Evolutionary conservation across 2,888 invertebrate species (phyloP), one percentile per base, ranked within the genome.

Genomic region (Uropetala carovei): DNA sequence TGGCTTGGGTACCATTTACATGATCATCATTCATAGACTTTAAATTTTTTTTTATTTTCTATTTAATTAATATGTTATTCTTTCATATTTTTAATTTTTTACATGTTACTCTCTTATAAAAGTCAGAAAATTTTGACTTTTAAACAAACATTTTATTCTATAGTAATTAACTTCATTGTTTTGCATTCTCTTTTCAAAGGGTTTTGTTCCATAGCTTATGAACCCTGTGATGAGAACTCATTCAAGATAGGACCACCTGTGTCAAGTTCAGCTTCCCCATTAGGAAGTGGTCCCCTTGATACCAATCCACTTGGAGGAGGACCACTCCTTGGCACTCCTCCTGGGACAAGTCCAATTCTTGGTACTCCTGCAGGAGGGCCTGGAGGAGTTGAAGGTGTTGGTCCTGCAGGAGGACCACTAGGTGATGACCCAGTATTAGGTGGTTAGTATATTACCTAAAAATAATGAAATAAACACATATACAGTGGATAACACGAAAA

Each of bases 201-300:
- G 0, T 97, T 96, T 96, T 98, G 98, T 94, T 97, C 97, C 1
- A 96, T 98, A 27, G 95, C 96, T 18, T 98, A 98, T 95, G 96
- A 96, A 92, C 97, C 98, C 0, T 98, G 98, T 93, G 97, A 97
- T 94, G 95, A 96, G 83, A 96, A 97, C 93, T 97, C 98, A 1
- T 98, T 98, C 95, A 96, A 97, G 93, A 97, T 98, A 93, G 97
- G 97, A 0, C 95, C 96, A 0, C 94, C 95, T 0, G 81, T 93
- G 9, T 64, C 64, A 27, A 56, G 27, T 14, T 60, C 60, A 13
- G 85, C n/a, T 8, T 22, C 27, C 11, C 18, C 60, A 22, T 59
- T 30, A 14, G 64, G 84, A 13, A 5, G 43, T 10, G 83, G 83
- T 60, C 82, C 82, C 14, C 83, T 83, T 10, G 27, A 18, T 11